Percentiles rank a stretch among this genome's conserved stretches.
These are phyloP conservation scores for Torymus auratus DNA, from an alignment of 2,888 invertebrate species.

Conservation along the genomic window DNA sequence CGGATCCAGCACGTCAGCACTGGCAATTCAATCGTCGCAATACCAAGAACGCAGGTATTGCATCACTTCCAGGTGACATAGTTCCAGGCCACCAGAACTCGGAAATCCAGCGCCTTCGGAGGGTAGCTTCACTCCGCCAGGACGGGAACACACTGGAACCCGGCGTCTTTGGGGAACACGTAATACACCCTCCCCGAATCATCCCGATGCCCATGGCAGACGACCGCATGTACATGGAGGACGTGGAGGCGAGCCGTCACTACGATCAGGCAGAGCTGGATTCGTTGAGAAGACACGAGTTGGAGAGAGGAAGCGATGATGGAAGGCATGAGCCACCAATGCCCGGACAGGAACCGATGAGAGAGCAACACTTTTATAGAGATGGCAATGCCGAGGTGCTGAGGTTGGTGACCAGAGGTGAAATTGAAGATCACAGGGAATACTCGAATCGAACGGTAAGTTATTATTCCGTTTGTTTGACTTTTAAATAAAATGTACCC, in stretches of 20 bases:
- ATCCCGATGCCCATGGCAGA: slow-evolving; percentile 43
- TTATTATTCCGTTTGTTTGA: too few species aligned
- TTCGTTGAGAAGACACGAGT: slow-evolving; percentile 86
- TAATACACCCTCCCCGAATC: slow-evolving; percentile 17
- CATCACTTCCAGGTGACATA: slow-evolving; percentile 73
- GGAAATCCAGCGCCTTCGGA: slow-evolving; percentile 60
- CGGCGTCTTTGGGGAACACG: slow-evolving; percentile 53
- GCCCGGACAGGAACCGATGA: slow-evolving; percentile 75
- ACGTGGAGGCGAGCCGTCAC: slow-evolving; percentile 78
- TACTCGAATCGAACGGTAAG: too few species aligned
- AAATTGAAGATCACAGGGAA: slow-evolving; percentile 78
- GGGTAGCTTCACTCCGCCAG: slow-evolving; percentile 41
- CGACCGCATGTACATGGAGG: slow-evolving; percentile 72
- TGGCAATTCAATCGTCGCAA: slow-evolving; percentile 87
- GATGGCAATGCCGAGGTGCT: slow-evolving; percentile 92
- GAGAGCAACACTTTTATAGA: slow-evolving; percentile 88
- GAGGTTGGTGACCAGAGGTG: slow-evolving; percentile 86
- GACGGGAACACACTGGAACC: slow-evolving; percentile 5
- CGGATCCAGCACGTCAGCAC: slow-evolving; percentile 82
- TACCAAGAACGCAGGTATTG: slow-evolving; percentile 69
- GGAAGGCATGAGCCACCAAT: slow-evolving; percentile 60
- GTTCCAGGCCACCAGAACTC: slow-evolving; percentile 52
- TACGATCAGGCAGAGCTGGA: slow-evolving; percentile 83
- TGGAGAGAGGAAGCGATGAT: slow-evolving; percentile 86
- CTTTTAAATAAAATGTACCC: too few species aligned